A percentile compares a stretch with the other conserved stretches of the same genome.
Conservation (phyloP, 2,797 vertebrate genomes). For the Alectoris magna region DNA sequence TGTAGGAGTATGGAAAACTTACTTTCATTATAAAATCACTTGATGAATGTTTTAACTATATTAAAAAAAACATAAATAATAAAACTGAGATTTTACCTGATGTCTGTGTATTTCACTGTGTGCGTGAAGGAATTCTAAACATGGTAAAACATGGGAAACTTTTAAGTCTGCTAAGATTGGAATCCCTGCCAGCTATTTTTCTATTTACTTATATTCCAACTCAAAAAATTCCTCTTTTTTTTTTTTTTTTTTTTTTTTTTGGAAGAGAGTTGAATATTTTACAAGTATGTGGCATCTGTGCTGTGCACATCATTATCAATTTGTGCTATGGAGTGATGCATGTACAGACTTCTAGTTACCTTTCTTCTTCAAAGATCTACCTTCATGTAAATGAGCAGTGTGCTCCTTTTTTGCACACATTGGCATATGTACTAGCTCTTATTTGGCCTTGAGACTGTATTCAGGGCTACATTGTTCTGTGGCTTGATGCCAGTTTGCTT, state of each 20-base stretch:
- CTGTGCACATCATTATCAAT: not conserved
- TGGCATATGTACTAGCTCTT: not conserved
- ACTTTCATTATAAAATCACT: not conserved
- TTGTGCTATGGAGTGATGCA: not conserved
- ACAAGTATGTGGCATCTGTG: not conserved
- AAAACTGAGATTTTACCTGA: not conserved
- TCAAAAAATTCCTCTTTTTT: not conserved
- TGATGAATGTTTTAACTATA: not conserved
- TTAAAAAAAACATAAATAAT: not conserved
- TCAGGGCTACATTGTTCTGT: not conserved
- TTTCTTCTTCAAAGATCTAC: not conserved
- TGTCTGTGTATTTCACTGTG: conserved; percentile 3
- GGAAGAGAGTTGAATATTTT: not conserved
- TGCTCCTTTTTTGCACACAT: not conserved
- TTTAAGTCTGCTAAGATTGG: not conserved
- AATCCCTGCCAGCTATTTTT: not conserved
- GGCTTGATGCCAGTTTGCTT: not conserved
- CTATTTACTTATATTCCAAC: not conserved
- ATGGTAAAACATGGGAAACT: not conserved
- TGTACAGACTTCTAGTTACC: not conserved
- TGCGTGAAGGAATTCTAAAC: not conserved
- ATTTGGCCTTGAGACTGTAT: not conserved
- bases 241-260: not conserved
- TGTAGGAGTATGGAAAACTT: not conserved
- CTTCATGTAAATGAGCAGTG: not conserved